A percentile compares a stretch with the other conserved stretches of the same genome.
Evolutionary conservation across 2,797 vertebrate genomes (phyloP).

Genomic region (Cryptoblepharus egeriae): DNA sequence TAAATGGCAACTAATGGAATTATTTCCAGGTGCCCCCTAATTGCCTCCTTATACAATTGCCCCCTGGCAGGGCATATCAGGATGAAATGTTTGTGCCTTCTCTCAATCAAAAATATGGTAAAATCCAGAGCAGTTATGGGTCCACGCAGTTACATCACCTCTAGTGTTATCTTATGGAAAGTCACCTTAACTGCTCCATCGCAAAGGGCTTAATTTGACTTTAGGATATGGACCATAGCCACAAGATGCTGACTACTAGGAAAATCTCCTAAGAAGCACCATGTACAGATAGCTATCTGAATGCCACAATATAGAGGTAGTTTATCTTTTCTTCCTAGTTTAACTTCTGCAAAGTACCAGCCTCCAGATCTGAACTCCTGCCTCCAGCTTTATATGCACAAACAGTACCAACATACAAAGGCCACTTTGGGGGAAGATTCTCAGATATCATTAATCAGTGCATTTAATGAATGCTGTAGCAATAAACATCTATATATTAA

Average conservation of each 20-base stretch:
- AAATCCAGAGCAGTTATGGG: no score
- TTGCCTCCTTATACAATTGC: no score
- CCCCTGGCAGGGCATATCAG: no score
- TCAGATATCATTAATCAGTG: constrained; percentile 39
- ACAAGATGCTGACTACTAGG: neutral
- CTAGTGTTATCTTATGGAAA: no score
- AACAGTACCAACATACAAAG: neutral
- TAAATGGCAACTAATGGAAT: no score
- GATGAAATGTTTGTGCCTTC: no score
- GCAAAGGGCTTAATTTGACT: no score
- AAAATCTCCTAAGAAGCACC: neutral
- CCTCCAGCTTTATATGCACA: neutral
- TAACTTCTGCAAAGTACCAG: neutral
- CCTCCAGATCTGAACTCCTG: neutral
- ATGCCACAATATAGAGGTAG: neutral
- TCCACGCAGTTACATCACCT: no score
- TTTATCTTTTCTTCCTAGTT: neutral
- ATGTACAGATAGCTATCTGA: neutral
- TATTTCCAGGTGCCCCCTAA: no score
- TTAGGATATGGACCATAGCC: no score
- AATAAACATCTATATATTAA: constrained; percentile 65
- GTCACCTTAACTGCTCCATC: no score
- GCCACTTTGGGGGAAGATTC: neutral
- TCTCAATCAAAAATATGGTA: no score
- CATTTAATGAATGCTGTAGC: constrained; percentile 60